Conservation (phyloP, 2,797 vertebrate species). For the Lepus townsendii region DNA sequence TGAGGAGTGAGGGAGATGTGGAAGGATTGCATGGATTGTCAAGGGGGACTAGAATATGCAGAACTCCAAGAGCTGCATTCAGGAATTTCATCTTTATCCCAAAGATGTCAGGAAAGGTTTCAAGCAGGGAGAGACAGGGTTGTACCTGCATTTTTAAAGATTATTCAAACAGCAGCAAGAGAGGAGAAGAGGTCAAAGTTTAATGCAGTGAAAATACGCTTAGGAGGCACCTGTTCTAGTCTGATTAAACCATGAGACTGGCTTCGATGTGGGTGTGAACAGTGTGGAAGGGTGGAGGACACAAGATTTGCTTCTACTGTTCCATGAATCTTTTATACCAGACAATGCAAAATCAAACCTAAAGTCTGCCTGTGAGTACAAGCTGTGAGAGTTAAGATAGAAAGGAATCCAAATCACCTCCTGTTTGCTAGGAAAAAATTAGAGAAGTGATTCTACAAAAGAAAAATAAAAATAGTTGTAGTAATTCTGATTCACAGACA, state of each 20-base stretch:
- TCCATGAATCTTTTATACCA: not conserved
- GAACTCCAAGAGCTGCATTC: not conserved
- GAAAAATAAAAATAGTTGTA: slow-evolving; percentile 81
- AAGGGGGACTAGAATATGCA: not conserved
- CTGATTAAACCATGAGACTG: not conserved
- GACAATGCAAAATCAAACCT: slow-evolving; percentile 66
- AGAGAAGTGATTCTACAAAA: slow-evolving; percentile 65
- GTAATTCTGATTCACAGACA: slow-evolving; percentile 84
- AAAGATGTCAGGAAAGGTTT: slow-evolving; percentile 50
- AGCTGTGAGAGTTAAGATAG: slow-evolving; percentile 59
- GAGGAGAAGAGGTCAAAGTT: not conserved
- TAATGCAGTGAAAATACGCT: not conserved
- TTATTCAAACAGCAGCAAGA: slow-evolving; percentile 46
- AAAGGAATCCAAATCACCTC: slow-evolving; percentile 55
- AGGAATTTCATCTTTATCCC: slow-evolving; percentile 49
- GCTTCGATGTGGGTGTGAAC: not conserved
- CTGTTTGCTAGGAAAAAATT: slow-evolving; percentile 64
- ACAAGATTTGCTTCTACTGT: slow-evolving; percentile 18
- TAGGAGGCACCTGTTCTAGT: not conserved
- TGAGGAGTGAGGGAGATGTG: not conserved
- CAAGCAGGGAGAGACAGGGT: slow-evolving; percentile 28
- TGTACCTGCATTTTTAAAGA: slow-evolving; percentile 50
- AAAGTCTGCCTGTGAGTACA: not conserved
- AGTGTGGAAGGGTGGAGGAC: not conserved
- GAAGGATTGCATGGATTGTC: not conserved